Evolutionary conservation across 2,888 invertebrate genomes (phyloP), one percentile per base, ranked within the genome.

Genomic region (Nymphalis c-album): DNA sequence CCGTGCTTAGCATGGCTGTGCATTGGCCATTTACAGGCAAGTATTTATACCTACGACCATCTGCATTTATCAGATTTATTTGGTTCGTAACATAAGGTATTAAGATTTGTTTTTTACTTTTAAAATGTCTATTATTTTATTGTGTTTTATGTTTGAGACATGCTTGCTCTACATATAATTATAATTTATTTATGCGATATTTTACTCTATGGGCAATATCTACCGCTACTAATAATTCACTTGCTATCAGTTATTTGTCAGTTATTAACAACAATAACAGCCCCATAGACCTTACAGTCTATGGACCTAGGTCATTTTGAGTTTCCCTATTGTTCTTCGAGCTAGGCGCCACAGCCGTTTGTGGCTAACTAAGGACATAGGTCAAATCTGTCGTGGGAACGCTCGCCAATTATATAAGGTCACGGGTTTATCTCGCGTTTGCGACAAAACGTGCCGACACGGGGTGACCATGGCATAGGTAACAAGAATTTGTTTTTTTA

Each of bases 401-500:
- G 64, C 74, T 71, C 70, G 73, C 71, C 80, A 79, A 80, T 80
- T 80, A 78, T 75, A 69, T 66, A 57, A 59, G 78, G 76, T 74
- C 78, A 74, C 72, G 68, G 72, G 76, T 71, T 73, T 69, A 71
- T 73, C 71, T 72, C 71, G 71, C 75, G 31, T 73, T 76, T 75
- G 77, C 77, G 76, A 77, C 80, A 80, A 74, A 77, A 72, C 76
- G 72, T 58, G 62, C 55, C 58, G 68, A 48, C 31, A 13, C 40
- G 13, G 20, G 22, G 59, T 58, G 40, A 57, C 69, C 67, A 60
- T 18, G 31, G 1, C 7, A n/a, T n/a, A n/a, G n/a, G 1, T 16
- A n/a, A 10, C 17, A n/a, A n/a, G 22, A 31, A 60, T n/a, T 13
- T 13, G 40, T 13, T 40, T 40, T 35, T 40, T 40, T 40, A 40